Percentiles rank a stretch among this genome's conserved stretches.
Conservation (phyloP, 2,797 vertebrate genomes). For the Crotalus adamanteus region DNA sequence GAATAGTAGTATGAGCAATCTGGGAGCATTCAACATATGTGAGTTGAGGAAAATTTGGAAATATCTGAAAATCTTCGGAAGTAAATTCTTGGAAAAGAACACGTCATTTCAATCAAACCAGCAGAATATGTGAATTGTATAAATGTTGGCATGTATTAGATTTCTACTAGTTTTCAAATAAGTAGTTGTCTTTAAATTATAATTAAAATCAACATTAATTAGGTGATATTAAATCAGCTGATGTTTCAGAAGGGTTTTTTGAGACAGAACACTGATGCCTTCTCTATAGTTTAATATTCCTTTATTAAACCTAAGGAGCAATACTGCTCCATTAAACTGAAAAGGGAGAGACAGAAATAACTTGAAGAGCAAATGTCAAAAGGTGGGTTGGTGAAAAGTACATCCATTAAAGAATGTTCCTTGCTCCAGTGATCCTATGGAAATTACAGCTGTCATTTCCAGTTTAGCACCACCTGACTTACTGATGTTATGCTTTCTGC, state of each 20-base stretch:
- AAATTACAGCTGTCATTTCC: not conserved
- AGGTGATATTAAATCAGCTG: not conserved
- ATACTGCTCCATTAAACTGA: not conserved
- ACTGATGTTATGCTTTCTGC: not conserved
- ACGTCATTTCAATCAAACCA: not conserved
- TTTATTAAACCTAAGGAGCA: not conserved
- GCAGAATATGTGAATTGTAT: not conserved
- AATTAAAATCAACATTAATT: not conserved
- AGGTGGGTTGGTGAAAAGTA: not conserved
- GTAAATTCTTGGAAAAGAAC: not conserved
- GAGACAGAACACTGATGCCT: not conserved
- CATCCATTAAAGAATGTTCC: not conserved
- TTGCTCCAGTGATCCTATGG: not conserved
- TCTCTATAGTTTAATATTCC: not conserved
- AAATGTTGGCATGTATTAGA: not conserved
- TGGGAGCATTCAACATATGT: not conserved
- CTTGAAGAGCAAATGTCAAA: not conserved
- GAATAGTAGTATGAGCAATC: not conserved
- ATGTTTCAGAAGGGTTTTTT: not conserved
- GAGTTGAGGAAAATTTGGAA: not conserved
- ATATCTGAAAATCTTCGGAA: not conserved
- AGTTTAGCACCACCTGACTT: not conserved
- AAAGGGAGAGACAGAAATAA: not conserved
- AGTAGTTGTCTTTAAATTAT: not conserved
- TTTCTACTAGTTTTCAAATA: not conserved